phyloP scores from a whole-genome alignment of 2,888 invertebrate genomes.

The Drosophila atripex region DNA sequence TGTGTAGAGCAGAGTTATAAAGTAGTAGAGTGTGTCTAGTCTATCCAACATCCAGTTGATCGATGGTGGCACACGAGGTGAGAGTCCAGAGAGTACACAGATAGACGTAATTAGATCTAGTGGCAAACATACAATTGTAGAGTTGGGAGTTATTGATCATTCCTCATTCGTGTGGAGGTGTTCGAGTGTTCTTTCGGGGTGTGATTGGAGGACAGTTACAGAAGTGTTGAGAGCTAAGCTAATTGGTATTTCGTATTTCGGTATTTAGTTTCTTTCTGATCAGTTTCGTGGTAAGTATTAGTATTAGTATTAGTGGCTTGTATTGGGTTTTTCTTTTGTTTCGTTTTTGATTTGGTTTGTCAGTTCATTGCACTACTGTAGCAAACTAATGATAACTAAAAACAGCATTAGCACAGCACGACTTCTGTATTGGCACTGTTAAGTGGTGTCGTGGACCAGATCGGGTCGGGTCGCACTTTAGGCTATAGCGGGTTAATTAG shows the following conservation, averaged over 20 bases:
- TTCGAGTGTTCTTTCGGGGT: neutral
- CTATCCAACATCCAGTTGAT: constrained; percentile 43
- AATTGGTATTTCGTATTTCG: constrained; percentile 74
- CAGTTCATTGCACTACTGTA: constrained; percentile 74
- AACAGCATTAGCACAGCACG: constrained; percentile 66
- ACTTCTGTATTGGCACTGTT: constrained; percentile 42
- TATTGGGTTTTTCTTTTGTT: constrained; percentile 45
- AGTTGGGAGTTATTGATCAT: constrained; percentile 51
- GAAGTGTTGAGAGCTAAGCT: constrained; percentile 59
- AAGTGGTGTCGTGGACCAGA: constrained; percentile 14
- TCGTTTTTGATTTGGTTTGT: constrained; percentile 44
- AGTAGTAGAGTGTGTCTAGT: constrained; percentile 31
- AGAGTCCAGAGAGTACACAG: constrained; percentile 39
- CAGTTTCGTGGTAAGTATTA: constrained; percentile 9
- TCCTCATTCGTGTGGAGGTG: constrained; percentile 38
- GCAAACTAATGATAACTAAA: constrained; percentile 78
- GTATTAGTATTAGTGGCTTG: constrained; percentile 42
- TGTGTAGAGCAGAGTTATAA: neutral
- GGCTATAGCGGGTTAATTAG: constrained; percentile 51
- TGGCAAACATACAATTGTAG: constrained; percentile 63
- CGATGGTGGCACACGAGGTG: constrained; percentile 26
- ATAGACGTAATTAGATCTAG: constrained; percentile 54
- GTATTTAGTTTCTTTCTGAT: constrained; percentile 20
- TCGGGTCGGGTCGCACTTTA: constrained; percentile 38
- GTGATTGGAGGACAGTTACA: constrained; percentile 15